phyloP scores from a whole-genome alignment of 2,888 invertebrate species.

The Cerastoderma edule region DNA sequence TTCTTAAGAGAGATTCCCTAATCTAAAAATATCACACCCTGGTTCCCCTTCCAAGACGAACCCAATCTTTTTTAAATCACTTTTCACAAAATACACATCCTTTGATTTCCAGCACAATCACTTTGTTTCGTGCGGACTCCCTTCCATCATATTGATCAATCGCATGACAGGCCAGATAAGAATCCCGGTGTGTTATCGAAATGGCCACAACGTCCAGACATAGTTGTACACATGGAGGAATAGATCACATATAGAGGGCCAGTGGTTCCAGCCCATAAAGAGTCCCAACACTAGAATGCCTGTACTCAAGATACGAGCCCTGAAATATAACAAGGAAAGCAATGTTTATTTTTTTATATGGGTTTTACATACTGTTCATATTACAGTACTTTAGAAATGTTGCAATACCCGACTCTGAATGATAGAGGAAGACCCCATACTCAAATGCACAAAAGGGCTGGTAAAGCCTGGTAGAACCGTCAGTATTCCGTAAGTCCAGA shows the following conservation, averaged over 20 bases:
- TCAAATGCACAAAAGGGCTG: neutral
- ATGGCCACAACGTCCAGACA: slow-evolving; percentile 50
- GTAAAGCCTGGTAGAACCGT: neutral
- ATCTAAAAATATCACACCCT: no score
- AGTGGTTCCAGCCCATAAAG: slow-evolving; percentile 67
- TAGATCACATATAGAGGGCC: slow-evolving; percentile 59
- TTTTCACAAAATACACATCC: no score
- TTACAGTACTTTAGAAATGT: no score
- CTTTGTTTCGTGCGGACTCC: no score
- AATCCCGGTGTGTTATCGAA: slow-evolving; percentile 31
- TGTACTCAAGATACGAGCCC: slow-evolving; percentile 73
- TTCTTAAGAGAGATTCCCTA: no score
- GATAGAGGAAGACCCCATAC: neutral
- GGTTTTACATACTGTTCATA: no score
- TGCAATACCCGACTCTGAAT: neutral
- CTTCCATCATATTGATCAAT: no score
- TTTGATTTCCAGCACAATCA: no score
- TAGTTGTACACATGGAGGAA: slow-evolving; percentile 57
- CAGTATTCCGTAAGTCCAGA: neutral
- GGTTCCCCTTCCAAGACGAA: no score
- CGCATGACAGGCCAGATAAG: no score
- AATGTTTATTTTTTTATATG: neutral
- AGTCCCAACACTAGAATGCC: slow-evolving; percentile 62
- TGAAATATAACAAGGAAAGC: slow-evolving; percentile 42
- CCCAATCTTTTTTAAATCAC: no score